Evolutionary conservation across 2,888 invertebrate genomes (phyloP).

Genomic region (Agelastica alni): DNA sequence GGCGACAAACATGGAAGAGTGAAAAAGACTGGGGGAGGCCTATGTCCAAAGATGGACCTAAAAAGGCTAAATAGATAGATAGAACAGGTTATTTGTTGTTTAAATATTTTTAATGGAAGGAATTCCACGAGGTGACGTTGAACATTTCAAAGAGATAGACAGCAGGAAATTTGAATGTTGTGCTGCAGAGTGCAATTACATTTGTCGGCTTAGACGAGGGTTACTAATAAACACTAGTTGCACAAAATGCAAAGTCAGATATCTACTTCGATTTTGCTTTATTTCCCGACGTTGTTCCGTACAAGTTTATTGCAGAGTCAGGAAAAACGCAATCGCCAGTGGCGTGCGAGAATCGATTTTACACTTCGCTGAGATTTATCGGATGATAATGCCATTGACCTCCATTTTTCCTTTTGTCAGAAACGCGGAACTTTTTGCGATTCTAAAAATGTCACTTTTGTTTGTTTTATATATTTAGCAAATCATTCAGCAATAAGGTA

Average conservation of each 20-base stretch:
- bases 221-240: slow-evolving; percentile 47
- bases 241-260: slow-evolving; percentile 45
- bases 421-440: no score
- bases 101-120: no score
- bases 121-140: no score
- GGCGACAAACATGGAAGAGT: no score
- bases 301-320: slow-evolving; percentile 46
- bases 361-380: slow-evolving; percentile 3
- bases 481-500: no score
- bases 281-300: slow-evolving; percentile 49
- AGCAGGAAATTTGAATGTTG: background rate
- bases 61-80: no score
- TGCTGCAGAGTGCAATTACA: slow-evolving; percentile 34
- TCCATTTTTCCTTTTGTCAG: slow-evolving; percentile 11
- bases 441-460: no score
- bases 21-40: no score
- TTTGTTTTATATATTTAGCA: no score
- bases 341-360: slow-evolving; percentile 29
- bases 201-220: slow-evolving; percentile 24
- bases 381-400: slow-evolving; percentile 30
- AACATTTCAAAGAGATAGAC: no score
- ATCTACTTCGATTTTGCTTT: slow-evolving; percentile 38
- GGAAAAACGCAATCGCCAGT: slow-evolving; percentile 37
- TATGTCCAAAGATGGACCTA: no score
- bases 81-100: no score